Base-by-base conservation (phyloP, 2,888 invertebrate species). In the Diarsia dahlii region DNA sequence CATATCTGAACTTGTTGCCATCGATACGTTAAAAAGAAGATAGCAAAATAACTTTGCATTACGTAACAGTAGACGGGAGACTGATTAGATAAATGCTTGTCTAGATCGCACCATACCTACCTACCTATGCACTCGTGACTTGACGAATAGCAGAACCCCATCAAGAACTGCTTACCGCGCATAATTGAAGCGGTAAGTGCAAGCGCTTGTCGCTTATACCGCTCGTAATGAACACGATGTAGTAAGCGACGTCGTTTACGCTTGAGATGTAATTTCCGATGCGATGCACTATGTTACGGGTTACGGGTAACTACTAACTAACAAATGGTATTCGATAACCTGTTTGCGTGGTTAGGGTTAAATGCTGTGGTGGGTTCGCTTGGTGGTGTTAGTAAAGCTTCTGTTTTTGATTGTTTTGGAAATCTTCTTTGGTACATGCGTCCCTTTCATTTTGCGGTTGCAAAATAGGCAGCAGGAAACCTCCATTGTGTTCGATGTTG, bases 181-280 rank as follows among this genome's bases (percentile, higher is more conserved):
- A 76, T 81, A 81, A 83, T 83, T 74, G 50, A 81, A 86, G 84
- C 75, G 74, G 68, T 84, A 85, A 85, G 69, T 71, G 68, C 69
- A 34, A 52, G 60, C 69, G 74, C 88, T 88, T 81, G 78, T 90
- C 39, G 73, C 91, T 92, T 91, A 79, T 9, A 79, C 90, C 90
- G 84, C 82, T 71, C 78, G 62, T 71, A 85, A 82, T 94, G 92
- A 92, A 92, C 91, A 89, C 90, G 90, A 89, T 86, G 89, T 89
- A 89, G 90, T 91, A 92, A 93, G 90, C 90, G 92, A 90, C 90
- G 91, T 91, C 91, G 91, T 94, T 94, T 94, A 92, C 87, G 90
- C 89, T 70, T 86, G 89, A 93, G 94, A 95, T 94, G 93, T 91
- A 95, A 95, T 95, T 94, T 94, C 92, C 93, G 93, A 95, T 94